phyloP scores from a whole-genome alignment of 2,888 invertebrate genomes.

The Argyresthia albistria region DNA sequence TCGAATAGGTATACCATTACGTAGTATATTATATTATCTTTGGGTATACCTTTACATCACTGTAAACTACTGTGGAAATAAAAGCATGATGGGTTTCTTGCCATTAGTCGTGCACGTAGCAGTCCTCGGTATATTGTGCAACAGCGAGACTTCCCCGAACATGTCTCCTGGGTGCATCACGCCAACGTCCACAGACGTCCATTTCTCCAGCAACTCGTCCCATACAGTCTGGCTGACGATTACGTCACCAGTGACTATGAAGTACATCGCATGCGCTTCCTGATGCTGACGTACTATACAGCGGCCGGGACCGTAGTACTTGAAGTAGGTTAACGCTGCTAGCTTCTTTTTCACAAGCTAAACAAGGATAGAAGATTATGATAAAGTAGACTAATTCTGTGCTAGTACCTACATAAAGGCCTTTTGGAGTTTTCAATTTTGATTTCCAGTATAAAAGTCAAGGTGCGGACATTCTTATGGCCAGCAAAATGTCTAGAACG shows the following conservation, averaged over 20 bases:
- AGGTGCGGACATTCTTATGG: too few species aligned
- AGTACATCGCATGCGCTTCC: conserved; percentile 74
- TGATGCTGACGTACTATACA: conserved; percentile 75
- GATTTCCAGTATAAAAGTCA: too few species aligned
- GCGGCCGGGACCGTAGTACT: conserved; percentile 71
- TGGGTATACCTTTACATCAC: too few species aligned
- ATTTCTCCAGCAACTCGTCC: conserved; percentile 61
- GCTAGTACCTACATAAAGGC: too few species aligned
- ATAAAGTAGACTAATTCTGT: too few species aligned
- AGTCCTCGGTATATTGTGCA: conserved; percentile 38
- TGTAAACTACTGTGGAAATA: neutral
- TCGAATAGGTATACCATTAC: too few species aligned
- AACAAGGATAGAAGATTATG: neutral
- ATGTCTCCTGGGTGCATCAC: conserved; percentile 71
- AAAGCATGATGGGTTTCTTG: neutral
- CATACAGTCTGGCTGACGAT: conserved; percentile 57
- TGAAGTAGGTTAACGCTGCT: conserved; percentile 74
- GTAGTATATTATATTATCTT: too few species aligned
- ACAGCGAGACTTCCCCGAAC: conserved; percentile 78
- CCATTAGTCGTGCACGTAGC: neutral
- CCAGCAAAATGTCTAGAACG: too few species aligned
- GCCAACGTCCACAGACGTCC: conserved; percentile 59
- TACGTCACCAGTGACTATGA: conserved; percentile 73
- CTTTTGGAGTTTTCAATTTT: too few species aligned
- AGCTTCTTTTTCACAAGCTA: conserved; percentile 74